Conservation (phyloP, 2,797 vertebrate genomes). For the Trematomus bernacchii region DNA sequence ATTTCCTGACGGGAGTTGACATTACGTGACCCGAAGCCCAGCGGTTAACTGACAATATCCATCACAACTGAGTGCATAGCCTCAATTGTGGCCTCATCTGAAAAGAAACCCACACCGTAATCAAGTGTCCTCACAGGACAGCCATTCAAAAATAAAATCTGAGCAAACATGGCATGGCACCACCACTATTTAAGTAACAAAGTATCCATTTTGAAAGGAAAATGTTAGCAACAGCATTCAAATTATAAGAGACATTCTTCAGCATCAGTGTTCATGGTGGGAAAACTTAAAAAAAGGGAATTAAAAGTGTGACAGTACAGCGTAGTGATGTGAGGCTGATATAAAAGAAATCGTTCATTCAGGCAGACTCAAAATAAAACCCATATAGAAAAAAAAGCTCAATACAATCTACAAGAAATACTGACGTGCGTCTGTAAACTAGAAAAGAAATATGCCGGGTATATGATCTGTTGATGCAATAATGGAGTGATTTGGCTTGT, state of each 20-base stretch:
- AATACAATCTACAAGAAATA: constrained; percentile 60
- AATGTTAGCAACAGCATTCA: constrained; percentile 61
- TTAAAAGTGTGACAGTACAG: constrained; percentile 47
- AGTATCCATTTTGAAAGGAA: constrained; percentile 37
- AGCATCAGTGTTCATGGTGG: constrained; percentile 45
- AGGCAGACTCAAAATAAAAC: constrained; percentile 46
- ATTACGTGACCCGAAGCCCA: constrained; percentile 52
- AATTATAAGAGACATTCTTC: constrained; percentile 65
- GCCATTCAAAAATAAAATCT: constrained; percentile 11
- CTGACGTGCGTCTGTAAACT: constrained; percentile 69
- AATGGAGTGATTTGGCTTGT: constrained; percentile 38
- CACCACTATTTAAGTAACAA: constrained; percentile 59
- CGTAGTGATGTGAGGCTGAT: constrained; percentile 23
- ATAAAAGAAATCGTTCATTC: constrained; percentile 20
- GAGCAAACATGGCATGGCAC: constrained; percentile 53
- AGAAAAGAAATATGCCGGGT: constrained; percentile 41
- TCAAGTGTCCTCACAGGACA: constrained; percentile 53
- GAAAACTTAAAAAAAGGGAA: neutral
- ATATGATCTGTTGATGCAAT: constrained; percentile 21
- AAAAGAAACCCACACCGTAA: constrained; percentile 19
- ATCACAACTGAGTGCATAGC: constrained; percentile 64
- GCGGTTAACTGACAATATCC: constrained; percentile 57
- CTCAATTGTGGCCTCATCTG: constrained; percentile 49
- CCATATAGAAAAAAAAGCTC: constrained; percentile 36
- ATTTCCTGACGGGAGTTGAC: constrained; percentile 61